Percentiles rank a stretch among this genome's conserved stretches.
These are phyloP conservation scores for Sus cebifrons DNA, from an alignment of 2,797 vertebrate genomes.

Conservation along the genomic window DNA sequence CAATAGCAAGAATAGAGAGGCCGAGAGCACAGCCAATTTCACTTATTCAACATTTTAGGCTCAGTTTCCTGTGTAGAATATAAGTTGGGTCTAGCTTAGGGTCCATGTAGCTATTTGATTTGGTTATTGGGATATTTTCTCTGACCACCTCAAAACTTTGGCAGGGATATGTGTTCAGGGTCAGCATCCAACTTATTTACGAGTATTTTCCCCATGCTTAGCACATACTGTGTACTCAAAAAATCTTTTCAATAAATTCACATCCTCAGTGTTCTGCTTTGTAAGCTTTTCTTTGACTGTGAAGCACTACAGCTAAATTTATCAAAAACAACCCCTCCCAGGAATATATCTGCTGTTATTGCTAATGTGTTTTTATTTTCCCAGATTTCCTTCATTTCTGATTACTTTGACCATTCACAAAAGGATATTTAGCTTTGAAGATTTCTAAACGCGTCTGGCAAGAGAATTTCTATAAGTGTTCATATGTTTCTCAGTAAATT, in stretches of 20 bases:
- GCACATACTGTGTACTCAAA: background rate
- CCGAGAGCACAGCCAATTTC: background rate
- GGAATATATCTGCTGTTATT: conserved; percentile 35
- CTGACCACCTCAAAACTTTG: background rate
- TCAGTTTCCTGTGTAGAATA: conserved; percentile 37
- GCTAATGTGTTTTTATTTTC: background rate
- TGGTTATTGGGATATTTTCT: background rate
- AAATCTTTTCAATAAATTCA: conserved; percentile 1
- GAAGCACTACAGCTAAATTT: conserved; percentile 16
- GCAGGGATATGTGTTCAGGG: background rate
- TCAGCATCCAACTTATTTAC: background rate
- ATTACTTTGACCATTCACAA: conserved; percentile 39
- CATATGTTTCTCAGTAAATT: conserved; percentile 36
- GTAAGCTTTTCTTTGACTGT: conserved; percentile 33
- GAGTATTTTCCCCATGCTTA: background rate
- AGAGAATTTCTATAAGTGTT: conserved; percentile 55
- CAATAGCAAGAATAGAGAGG: background rate
- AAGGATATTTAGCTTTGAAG: conserved; percentile 48
- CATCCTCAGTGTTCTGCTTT: background rate
- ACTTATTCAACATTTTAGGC: background rate
- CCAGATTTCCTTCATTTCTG: conserved; percentile 62
- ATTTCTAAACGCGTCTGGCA: conserved; percentile 49
- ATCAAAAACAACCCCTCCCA: background rate
- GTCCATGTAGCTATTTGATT: background rate
- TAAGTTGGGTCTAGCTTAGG: background rate